Conservation (phyloP, 2,797 vertebrate species). For the Agapornis canus region DNA sequence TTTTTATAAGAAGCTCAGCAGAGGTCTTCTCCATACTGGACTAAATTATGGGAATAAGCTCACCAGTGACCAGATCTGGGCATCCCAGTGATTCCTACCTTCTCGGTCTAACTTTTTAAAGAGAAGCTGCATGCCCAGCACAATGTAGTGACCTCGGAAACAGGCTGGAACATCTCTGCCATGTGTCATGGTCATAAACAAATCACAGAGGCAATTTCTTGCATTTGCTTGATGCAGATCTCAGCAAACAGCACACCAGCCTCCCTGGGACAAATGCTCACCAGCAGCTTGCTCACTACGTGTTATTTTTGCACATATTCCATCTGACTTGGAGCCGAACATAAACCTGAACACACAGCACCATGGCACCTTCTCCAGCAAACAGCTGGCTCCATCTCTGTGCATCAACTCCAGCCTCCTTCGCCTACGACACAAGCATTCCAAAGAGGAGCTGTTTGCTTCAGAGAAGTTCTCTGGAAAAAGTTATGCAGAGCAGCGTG, state of each 20-base stretch:
- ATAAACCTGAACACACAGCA: not conserved
- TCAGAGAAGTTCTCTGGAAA: not conserved
- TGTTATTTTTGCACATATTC: not conserved
- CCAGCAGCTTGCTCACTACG: not conserved
- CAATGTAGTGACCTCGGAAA: not conserved
- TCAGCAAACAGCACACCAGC: not conserved
- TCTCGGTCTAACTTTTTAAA: not conserved
- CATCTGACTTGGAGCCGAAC: not conserved
- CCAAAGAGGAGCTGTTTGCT: not conserved
- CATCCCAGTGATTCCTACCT: not conserved
- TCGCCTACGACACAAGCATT: not conserved
- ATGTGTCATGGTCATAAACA: fast-evolving
- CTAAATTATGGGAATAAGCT: not conserved
- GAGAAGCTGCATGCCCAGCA: not conserved
- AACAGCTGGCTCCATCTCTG: not conserved
- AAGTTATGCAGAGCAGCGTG: not conserved
- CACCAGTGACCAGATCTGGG: not conserved
- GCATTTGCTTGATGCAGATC: not conserved
- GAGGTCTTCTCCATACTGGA: not conserved
- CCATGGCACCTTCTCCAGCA: not conserved
- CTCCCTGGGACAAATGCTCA: fast-evolving
- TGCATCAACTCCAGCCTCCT: not conserved
- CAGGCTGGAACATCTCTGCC: not conserved
- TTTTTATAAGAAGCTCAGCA: not conserved
- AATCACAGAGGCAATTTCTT: not conserved